A percentile compares a stretch with the other conserved stretches of the same genome.
These are phyloP conservation scores for Hydractinia echinata DNA, from an alignment of 30 jellyfish, hydroid and myxozoan species.

Conservation along the genomic window DNA sequence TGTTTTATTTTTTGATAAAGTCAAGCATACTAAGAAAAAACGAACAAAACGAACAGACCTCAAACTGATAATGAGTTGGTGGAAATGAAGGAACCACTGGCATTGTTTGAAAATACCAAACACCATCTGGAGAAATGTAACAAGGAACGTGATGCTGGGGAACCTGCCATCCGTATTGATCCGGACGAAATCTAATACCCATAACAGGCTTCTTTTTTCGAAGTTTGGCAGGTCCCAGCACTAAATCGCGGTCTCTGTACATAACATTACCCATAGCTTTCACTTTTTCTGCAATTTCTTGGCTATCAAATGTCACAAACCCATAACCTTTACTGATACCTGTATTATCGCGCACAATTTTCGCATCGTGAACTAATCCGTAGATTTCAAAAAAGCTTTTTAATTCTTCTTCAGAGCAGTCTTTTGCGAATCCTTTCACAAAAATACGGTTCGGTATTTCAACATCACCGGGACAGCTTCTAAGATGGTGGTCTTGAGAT, in stretches of 20 bases:
- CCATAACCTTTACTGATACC: constrained; percentile 68
- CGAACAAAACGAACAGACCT: not conserved
- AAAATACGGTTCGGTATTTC: constrained; percentile 87
- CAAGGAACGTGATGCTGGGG: constrained; percentile 1
- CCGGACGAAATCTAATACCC: not conserved
- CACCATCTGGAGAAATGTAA: constrained; percentile 19
- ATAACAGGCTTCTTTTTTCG: constrained; percentile 35
- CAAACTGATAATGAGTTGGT: constrained; percentile 5
- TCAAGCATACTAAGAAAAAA: not conserved
- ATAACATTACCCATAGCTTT: constrained; percentile 52
- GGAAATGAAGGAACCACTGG: not conserved
- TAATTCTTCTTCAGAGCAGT: constrained; percentile 79
- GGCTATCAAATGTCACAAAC: constrained; percentile 92
- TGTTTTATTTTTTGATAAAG: not conserved
- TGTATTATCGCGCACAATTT: constrained; percentile 76
- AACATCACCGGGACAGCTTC: constrained; percentile 70
- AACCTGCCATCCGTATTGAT: not conserved
- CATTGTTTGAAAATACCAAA: not conserved
- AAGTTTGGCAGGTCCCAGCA: constrained; percentile 89
- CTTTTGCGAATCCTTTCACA: constrained; percentile 87
- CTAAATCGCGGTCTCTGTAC: constrained; percentile 70
- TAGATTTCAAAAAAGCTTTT: constrained; percentile 62
- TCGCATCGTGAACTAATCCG: constrained; percentile 83
- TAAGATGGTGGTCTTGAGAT: not conserved
- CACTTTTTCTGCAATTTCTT: constrained; percentile 81